Base-by-base conservation (phyloP, 1,140 invertebrate species). In the Sinella curviseta region DNA sequence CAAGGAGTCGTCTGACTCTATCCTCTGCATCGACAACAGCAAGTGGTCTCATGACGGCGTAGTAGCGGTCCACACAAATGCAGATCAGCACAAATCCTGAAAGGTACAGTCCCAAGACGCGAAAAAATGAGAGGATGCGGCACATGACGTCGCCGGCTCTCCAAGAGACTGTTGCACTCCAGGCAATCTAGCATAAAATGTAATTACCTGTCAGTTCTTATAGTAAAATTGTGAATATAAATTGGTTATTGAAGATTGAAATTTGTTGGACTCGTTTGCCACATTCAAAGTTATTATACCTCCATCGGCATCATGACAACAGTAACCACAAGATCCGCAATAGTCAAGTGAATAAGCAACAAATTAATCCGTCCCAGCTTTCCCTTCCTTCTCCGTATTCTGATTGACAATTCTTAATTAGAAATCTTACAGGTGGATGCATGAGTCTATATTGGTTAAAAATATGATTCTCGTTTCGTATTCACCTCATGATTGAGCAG, bases 41-140 rank as follows among this genome's bases (percentile, higher is more conserved):
- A 76, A 96, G 85, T 0, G 94, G 94, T 84, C 92, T 92, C 80
- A 95, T 85, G 12, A 96, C 93, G 20, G 94, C 94, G 85, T 93
- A 94, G 88, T 94, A 96, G 87, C 94, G 79, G 87, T 95, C 94
- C 74, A 95, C 87, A 82, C 94, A 94, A 86, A 96, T 96, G 87
- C 94, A 95, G 57, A 95, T 91, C 74, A 96, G 89, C 75, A 96
- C 90, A 85, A 95, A 95, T 84, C 94, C 94, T 70, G 94, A 96
- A 74, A 96, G 89, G 87, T 93, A 96, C 0, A 96, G 88, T 0
- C 95, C 95, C 86, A 95, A 96, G 67, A 91, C 92, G 74, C 94
- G 87, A 83, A 95, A 94, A 87, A 96, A 95, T 81, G 92, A 91
- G 91, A 94, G 93, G 80, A 95, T 89, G 33, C 94, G 89, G 85